Percentiles rank a stretch among this genome's conserved stretches.
These are phyloP conservation scores for Ciona savignyi DNA, from an alignment of 23 tunicate genomes.

Conservation along the genomic window DNA sequence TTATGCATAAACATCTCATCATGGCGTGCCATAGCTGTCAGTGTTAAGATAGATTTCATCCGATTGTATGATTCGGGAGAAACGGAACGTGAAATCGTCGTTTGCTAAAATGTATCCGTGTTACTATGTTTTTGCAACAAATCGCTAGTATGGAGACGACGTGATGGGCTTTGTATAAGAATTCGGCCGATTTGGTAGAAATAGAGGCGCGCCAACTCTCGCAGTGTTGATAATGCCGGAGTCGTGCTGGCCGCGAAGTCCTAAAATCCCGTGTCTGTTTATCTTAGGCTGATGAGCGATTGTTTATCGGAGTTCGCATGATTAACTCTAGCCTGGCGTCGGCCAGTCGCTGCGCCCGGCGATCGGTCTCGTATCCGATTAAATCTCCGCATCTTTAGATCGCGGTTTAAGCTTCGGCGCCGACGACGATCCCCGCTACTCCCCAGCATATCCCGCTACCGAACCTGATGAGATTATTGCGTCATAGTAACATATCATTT, in stretches of 20 bases:
- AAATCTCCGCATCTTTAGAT: conserved; percentile 1
- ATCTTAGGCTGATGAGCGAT: not conserved
- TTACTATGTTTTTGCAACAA: not conserved
- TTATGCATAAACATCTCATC: too few species aligned
- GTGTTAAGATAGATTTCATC: not conserved
- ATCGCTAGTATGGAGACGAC: not conserved
- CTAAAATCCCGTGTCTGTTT: not conserved
- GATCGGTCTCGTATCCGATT: not conserved
- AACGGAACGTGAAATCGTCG: not conserved
- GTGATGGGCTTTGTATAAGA: not conserved
- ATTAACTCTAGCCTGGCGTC: conserved; percentile 1
- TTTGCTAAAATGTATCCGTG: not conserved
- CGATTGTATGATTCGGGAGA: not conserved
- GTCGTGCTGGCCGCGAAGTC: not conserved
- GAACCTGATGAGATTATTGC: not conserved
- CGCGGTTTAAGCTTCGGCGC: conserved; percentile 2
- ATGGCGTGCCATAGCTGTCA: not conserved
- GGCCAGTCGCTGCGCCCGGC: not conserved
- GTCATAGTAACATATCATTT: not conserved
- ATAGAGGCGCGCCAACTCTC: not conserved
- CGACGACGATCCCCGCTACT: not conserved
- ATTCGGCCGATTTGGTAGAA: too few species aligned
- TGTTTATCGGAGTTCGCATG: not conserved
- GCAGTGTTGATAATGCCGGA: not conserved
- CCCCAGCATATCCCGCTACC: not conserved